Evolutionary conservation across 2,888 invertebrate species (phyloP), one percentile per base, ranked within the genome.

Genomic region (Brenthis hecate): DNA sequence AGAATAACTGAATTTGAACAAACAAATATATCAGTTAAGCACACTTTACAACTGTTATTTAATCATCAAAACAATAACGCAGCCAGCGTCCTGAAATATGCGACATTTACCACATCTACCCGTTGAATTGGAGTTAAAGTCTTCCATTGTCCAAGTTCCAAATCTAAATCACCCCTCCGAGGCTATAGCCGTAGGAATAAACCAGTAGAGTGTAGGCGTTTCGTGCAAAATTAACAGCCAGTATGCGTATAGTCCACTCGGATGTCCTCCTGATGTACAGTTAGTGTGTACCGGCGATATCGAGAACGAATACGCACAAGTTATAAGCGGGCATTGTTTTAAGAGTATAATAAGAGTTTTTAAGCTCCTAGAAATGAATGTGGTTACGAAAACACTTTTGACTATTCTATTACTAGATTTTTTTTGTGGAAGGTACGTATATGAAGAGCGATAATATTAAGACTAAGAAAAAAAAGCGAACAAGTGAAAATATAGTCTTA

Each of bases 141-240:
- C 80, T 75, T 72, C 72, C 73, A 77, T 78, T 77, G 79, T 81
- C 80, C 79, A 70, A 76, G 74, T 73, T 60, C 69, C 70, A 68
- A 67, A 73, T 73, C 72, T 86, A 86, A 86, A 85, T 85, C 81
- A 77, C 81, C 79, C 80, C 74, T 75, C 69, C 65, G 78, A 77
- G 78, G 76, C 79, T 73, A 73, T 74, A 76, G 75, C 72, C 72
- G 77, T 76, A 78, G 76, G 81, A 81, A 85, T 86, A 85, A 86
- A 86, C 85, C 82, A 86, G 83, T 77, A 80, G 81, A 78, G 81
- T 74, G 78, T 81, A 81, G 81, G 80, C 80, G 84, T 80, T 82
- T 77, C 82, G 81, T 84, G 80, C 85, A 80, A 83, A 82, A 86
- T 86, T 85, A 86, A 86, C 86, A 86, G 81, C 81, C 77, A 76